Evolutionary conservation across 2,113 vertebrate species (phyloP).

Genomic region (Chionomys nivalis): DNA sequence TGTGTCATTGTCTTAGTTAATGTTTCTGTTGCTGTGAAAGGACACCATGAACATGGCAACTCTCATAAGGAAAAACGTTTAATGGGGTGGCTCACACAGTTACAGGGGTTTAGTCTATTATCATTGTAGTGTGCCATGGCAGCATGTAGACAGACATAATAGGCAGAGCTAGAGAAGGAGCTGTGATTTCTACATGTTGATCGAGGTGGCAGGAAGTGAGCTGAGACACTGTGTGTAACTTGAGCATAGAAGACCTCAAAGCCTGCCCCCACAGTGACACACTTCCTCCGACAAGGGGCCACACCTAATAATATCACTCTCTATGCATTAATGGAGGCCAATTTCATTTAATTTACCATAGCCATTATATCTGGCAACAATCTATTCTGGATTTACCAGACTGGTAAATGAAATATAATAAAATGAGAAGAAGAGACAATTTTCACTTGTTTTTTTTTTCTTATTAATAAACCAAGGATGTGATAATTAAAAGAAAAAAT

Average conservation of each 20-base stretch:
- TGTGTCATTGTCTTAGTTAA: not conserved
- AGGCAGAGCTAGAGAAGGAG: not conserved
- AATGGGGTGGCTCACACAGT: not conserved
- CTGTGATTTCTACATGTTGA: not conserved
- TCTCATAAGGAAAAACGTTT: no score
- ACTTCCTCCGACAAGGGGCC: not conserved
- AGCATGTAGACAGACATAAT: not conserved
- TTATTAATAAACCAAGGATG: not conserved
- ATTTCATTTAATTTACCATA: not conserved
- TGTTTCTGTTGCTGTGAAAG: not conserved
- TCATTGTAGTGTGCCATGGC: not conserved
- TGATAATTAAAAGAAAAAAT: conserved; percentile 22
- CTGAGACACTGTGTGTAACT: not conserved
- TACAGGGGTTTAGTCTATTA: not conserved
- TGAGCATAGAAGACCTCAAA: not conserved
- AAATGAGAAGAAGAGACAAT: not conserved
- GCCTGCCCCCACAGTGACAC: not conserved
- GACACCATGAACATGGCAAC: no score
- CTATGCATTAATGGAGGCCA: not conserved
- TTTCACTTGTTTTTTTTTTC: not conserved
- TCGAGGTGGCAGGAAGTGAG: not conserved
- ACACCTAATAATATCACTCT: not conserved
- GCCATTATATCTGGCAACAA: no score
- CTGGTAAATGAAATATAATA: not conserved
- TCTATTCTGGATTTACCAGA: not conserved